Evolutionary conservation across 2,113 vertebrate genomes (phyloP).

Genomic region (Gobio gobio): DNA sequence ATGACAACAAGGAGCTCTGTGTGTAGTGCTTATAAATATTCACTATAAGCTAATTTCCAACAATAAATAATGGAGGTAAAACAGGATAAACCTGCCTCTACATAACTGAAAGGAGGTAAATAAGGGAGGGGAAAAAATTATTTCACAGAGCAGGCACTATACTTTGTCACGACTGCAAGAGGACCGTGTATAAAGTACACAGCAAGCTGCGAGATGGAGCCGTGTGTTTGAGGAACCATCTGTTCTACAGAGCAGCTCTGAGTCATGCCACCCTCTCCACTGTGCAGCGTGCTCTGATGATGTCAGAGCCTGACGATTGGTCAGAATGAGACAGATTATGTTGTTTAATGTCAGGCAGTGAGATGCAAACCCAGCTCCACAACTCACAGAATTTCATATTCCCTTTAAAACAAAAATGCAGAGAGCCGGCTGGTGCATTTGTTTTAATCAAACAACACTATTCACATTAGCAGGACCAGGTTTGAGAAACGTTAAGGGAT

Average conservation of each 20-base stretch:
- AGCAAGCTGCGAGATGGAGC: slow-evolving; percentile 16
- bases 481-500: neutral
- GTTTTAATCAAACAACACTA: neutral
- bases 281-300: slow-evolving; percentile 18
- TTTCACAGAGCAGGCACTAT: neutral
- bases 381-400: neutral
- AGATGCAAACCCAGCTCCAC: slow-evolving; percentile 9
- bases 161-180: slow-evolving; percentile 23
- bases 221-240: slow-evolving; percentile 37
- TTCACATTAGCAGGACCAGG: neutral
- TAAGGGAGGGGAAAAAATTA: neutral
- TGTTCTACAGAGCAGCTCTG: slow-evolving; percentile 40
- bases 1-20: too few relatives aligned
- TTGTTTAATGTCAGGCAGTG: slow-evolving; percentile 10
- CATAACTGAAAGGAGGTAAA: neutral
- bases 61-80: neutral
- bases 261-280: slow-evolving; percentile 32
- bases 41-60: neutral
- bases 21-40: neutral
- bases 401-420: neutral
- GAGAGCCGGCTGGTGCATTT: too few relatives aligned
- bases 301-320: slow-evolving; percentile 26
- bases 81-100: neutral
- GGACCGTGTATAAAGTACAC: slow-evolving; percentile 2
- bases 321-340: slow-evolving; percentile 25